Evolutionary conservation across 2,113 vertebrate species (phyloP).

Genomic region (Tursiops truncatus): DNA sequence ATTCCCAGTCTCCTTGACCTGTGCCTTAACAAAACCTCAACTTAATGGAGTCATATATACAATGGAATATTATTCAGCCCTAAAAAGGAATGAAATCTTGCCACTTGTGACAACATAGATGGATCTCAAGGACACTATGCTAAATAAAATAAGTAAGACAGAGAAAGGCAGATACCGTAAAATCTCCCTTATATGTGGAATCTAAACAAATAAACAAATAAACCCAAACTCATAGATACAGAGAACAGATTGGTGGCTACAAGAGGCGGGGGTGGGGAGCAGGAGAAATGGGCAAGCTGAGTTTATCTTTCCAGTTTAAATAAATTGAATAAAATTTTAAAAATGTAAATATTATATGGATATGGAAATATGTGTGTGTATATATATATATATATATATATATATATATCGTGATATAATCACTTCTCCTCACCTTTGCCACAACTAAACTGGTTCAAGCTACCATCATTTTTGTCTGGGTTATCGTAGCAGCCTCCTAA

Average conservation of each 20-base stretch:
- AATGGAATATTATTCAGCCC: neutral
- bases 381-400: neutral
- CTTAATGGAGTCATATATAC: neutral
- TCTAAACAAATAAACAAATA: neutral
- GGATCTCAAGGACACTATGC: neutral
- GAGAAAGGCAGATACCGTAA: neutral
- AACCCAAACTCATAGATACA: neutral
- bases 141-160: neutral
- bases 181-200: neutral
- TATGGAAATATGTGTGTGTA: neutral
- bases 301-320: neutral
- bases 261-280: neutral
- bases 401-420: neutral
- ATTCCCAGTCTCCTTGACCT: neutral
- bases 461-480: neutral
- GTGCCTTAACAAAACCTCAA: neutral
- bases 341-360: neutral
- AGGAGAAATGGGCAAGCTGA: neutral
- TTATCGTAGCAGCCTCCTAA: neutral
- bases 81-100: neutral
- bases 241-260: neutral
- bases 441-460: neutral
- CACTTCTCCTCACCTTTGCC: neutral
- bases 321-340: neutral
- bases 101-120: neutral